Evolutionary conservation across 2,888 invertebrate species (phyloP), one percentile per base, ranked within the genome.

Genomic region (Diadromus collaris): DNA sequence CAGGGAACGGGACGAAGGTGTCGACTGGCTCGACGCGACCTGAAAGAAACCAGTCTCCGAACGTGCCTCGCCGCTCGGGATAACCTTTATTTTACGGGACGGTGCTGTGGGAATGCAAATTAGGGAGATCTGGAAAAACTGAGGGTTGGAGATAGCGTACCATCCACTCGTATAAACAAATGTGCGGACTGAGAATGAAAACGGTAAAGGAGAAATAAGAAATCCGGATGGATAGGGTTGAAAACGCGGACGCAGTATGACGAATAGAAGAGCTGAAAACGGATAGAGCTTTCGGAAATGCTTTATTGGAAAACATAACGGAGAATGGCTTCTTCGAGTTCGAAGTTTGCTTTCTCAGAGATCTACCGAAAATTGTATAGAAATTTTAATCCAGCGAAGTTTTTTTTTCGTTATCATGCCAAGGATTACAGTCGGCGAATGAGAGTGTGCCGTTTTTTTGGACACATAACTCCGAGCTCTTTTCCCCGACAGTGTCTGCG

Each of bases 61-160:
- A 89, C 88, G 88, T 88, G 88, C 85, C 83, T 81, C 84, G 85
- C 24, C 80, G 83, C 81, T 76, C 76, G 64, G 84, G 84, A 86
- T 87, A 87, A 86, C 87, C 85, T 86, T 88, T 87, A 86, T 86
- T 88, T 86, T 84, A 84, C 83, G 80, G 78, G 64, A 81, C 79
- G 67, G 27, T 44, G 79, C 83, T 78, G 82, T 83, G 82, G 82
- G 83, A 86, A 89, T 89, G 86, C 85, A 87, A 87, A 89, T 86
- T 85, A 85, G 83, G 69, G 76, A 71, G 78, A 82, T 34, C 76
- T 64, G 60, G 72, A 67, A 61, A 64, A 76, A 64, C 32, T 60
- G 54, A 71, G 68, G 44, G 46, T 69, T 48, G 48, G 27, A 72
- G 68, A 76, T 72, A 68, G 63, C 46, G 46, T 34, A 44, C 41